Conservation (phyloP, 2,888 invertebrate species). For the Sphaerophoria taeniata region DNA sequence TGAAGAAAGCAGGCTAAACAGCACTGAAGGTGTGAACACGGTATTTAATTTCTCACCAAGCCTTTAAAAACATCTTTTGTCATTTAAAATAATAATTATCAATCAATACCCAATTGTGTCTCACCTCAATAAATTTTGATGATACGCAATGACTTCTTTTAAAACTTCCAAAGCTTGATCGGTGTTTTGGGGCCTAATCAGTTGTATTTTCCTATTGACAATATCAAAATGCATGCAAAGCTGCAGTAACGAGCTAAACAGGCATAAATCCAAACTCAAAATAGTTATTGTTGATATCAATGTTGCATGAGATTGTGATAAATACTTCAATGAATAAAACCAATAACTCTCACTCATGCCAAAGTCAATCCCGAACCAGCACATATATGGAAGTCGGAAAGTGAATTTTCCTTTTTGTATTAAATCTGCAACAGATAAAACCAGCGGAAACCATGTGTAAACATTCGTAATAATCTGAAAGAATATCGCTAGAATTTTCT, state of each 20-base stretch:
- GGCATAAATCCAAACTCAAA: slow-evolving; percentile 59
- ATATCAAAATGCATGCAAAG: slow-evolving; percentile 71
- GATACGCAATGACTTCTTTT: slow-evolving; percentile 18
- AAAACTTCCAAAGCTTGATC: neutral
- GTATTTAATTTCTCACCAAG: slow-evolving; percentile 67
- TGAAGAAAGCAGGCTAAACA: slow-evolving; percentile 72
- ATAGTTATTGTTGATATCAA: slow-evolving; percentile 38
- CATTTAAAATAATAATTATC: no score
- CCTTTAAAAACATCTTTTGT: slow-evolving; percentile 20
- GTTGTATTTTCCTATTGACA: slow-evolving; percentile 38
- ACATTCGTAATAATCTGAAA: slow-evolving; percentile 18
- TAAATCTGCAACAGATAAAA: neutral
- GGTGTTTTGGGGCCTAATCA: slow-evolving; percentile 26
- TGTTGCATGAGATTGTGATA: neutral
- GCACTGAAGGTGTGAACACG: slow-evolving; percentile 70
- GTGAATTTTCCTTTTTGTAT: neutral
- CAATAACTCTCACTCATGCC: neutral
- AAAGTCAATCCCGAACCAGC: slow-evolving; percentile 40
- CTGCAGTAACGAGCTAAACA: slow-evolving; percentile 60
- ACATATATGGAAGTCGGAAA: neutral
- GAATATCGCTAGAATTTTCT: slow-evolving; percentile 28
- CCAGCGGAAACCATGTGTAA: slow-evolving; percentile 6
- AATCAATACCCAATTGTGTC: neutral
- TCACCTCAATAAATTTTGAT: slow-evolving; percentile 33
- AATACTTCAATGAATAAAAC: neutral